phyloP scores from a whole-genome alignment of 2,113 vertebrate species.

The Crotalus helleri region DNA sequence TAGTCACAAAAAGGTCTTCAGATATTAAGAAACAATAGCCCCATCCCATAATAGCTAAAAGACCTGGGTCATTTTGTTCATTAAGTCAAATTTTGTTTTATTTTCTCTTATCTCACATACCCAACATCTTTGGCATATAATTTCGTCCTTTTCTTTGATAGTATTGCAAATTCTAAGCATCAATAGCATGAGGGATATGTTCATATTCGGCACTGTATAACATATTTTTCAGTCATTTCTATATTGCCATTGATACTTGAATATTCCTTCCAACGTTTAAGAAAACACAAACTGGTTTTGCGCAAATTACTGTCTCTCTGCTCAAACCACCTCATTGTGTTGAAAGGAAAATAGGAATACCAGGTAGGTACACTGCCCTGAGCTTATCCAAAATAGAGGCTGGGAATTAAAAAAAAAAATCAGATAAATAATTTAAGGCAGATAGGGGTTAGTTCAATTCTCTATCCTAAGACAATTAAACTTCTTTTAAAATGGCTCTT shows the following conservation, averaged over 20 bases:
- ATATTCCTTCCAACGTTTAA: background rate
- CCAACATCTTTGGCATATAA: background rate
- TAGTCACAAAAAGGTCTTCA: background rate
- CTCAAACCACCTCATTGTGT: background rate
- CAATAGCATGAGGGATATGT: background rate
- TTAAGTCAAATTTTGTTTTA: background rate
- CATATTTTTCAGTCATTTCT: background rate
- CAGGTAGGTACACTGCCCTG: background rate
- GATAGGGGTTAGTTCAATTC: background rate
- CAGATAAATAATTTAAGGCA: background rate
- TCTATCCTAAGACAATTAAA: background rate
- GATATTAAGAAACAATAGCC: background rate
- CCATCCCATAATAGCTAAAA: background rate
- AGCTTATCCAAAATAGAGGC: no score
- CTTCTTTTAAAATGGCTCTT: background rate
- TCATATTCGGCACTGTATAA: fast-evolving
- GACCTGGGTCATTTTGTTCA: background rate
- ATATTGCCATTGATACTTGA: no score
- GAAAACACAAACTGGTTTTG: background rate
- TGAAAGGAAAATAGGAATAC: background rate
- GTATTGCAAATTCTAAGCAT: background rate
- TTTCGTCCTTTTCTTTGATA: background rate
- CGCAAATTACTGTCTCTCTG: background rate
- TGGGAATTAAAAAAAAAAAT: no score
- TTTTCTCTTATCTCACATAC: background rate